Conservation (phyloP, 2,797 vertebrate species). For the Babyrousa celebensis region DNA sequence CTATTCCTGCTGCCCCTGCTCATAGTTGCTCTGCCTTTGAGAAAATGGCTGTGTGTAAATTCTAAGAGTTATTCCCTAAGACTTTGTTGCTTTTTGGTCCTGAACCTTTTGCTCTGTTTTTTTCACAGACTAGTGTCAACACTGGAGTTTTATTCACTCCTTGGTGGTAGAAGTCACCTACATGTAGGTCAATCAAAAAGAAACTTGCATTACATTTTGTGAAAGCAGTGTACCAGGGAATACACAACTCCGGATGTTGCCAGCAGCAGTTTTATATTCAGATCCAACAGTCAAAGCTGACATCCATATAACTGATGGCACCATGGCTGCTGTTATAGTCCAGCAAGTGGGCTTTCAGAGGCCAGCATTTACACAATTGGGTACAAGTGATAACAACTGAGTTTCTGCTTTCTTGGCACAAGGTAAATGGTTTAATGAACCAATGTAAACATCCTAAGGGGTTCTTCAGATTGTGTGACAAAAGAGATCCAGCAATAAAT, state of each 20-base stretch:
- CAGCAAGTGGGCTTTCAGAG: not conserved
- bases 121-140: not conserved
- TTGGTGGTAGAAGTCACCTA: not conserved
- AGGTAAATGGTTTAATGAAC: not conserved
- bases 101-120: not conserved
- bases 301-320: not conserved
- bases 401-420: constrained; percentile 35
- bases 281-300: not conserved
- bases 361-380: not conserved
- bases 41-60: constrained; percentile 3
- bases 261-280: not conserved
- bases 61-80: not conserved
- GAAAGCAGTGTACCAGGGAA: not conserved
- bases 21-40: not conserved
- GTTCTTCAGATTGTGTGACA: not conserved
- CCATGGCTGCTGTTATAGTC: not conserved
- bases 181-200: not conserved
- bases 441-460: not conserved
- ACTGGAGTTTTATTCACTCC: not conserved
- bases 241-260: not conserved
- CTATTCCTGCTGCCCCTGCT: not conserved
- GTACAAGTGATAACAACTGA: not conserved
- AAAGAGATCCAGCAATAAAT: constrained; percentile 9
- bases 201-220: not conserved
- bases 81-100: not conserved